Percentiles rank a stretch among this genome's conserved stretches.
Evolutionary conservation across 2,888 invertebrate species (phyloP).

Genomic region (Mechanitis messenoides): DNA sequence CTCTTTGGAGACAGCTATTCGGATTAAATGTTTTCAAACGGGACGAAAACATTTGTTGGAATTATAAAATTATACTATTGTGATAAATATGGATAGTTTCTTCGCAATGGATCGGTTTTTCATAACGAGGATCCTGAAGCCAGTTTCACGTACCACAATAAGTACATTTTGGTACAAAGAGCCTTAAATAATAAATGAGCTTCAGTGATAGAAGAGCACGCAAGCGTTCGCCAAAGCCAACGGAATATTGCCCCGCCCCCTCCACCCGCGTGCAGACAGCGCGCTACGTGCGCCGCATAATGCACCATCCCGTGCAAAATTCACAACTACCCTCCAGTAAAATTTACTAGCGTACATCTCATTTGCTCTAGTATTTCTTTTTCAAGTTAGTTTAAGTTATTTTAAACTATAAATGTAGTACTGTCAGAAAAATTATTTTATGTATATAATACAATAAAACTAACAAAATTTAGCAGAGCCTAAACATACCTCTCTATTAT

Average conservation of each 20-base stretch:
- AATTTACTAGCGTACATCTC: conserved; percentile 70
- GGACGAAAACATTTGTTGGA: conserved; percentile 25
- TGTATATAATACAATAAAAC: too few species aligned
- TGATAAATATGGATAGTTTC: conserved; percentile 16
- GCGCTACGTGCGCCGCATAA: conserved; percentile 72
- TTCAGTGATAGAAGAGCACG: conserved; percentile 57
- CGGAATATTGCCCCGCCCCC: conserved; percentile 43
- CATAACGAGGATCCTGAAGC: conserved; percentile 47
- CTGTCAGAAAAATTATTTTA: too few species aligned
- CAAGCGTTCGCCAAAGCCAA: conserved; percentile 43
- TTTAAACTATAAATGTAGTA: too few species aligned
- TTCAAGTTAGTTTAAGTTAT: conserved; percentile 5
- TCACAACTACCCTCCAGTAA: conserved; percentile 69
- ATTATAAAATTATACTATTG: conserved; percentile 18
- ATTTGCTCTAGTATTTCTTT: conserved; percentile 62
- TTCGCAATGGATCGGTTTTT: conserved; percentile 38
- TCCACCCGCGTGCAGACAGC: conserved; percentile 42
- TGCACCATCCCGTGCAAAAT: conserved; percentile 69
- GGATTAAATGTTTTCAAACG: conserved; percentile 58
- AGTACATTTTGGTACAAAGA: conserved; percentile 52
- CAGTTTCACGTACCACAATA: conserved; percentile 51
- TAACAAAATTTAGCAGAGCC: too few species aligned
- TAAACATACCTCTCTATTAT: too few species aligned
- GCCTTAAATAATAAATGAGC: conserved; percentile 68
- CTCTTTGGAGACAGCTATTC: conserved; percentile 67